Evolutionary conservation across 1,140 invertebrate genomes (phyloP).

Genomic region (Ceratosolen solmsi): DNA sequence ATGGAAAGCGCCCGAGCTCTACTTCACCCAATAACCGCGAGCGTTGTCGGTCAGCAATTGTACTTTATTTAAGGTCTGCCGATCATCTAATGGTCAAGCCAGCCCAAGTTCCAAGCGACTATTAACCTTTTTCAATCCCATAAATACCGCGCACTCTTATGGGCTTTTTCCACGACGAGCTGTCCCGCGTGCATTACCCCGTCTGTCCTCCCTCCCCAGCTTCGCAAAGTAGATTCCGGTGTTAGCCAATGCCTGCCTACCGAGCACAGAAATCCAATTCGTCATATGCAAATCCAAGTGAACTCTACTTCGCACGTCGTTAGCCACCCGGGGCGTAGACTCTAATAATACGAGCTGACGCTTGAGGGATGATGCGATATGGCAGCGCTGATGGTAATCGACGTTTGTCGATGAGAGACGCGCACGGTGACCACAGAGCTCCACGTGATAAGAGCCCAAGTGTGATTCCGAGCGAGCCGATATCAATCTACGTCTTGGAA

Average conservation of each 20-base stretch:
- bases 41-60: background rate
- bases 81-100: too few relatives aligned
- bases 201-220: too few relatives aligned
- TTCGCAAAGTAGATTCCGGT: background rate
- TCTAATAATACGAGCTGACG: background rate
- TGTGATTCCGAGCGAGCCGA: background rate
- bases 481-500: background rate
- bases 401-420: background rate
- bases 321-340: background rate
- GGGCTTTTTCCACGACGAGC: constrained; percentile 3
- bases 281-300: constrained; percentile 10
- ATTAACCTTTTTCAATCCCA: constrained; percentile 25
- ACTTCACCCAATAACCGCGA: background rate
- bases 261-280: background rate
- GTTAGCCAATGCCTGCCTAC: constrained; percentile 5
- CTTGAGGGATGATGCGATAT: background rate
- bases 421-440: background rate
- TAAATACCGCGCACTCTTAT: background rate
- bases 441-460: background rate
- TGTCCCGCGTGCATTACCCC: background rate
- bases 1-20: constrained; percentile 1
- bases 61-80: background rate
- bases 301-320: background rate
- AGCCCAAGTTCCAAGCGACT: background rate
- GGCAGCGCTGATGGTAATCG: background rate